Conservation (phyloP, 1,140 invertebrate species). For the Scaptomyza pallida region DNA sequence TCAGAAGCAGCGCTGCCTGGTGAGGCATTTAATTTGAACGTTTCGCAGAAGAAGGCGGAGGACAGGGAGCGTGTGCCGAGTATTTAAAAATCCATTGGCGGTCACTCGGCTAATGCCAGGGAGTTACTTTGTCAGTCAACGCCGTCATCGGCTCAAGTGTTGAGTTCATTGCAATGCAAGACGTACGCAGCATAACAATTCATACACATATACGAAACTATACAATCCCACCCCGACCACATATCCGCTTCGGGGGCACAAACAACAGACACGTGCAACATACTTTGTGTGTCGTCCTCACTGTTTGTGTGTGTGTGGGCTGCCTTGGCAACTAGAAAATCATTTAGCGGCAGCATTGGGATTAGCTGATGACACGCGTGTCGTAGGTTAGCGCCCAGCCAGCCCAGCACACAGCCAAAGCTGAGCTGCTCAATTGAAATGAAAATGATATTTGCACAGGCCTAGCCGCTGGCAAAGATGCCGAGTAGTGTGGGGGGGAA, state of each 20-base stretch:
- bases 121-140: conserved; percentile 74
- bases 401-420: conserved; percentile 31
- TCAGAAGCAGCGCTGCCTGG: conserved; percentile 34
- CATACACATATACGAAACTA: no score
- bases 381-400: conserved; percentile 58
- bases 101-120: conserved; percentile 68
- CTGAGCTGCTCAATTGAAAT: conserved; percentile 73
- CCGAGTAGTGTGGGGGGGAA: background rate
- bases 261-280: conserved; percentile 68
- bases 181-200: conserved; percentile 28
- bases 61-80: conserved; percentile 69
- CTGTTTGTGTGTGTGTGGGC: conserved; percentile 33
- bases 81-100: conserved; percentile 82
- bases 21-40: conserved; percentile 69
- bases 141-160: conserved; percentile 60
- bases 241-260: conserved; percentile 21
- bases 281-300: conserved; percentile 2
- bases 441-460: conserved; percentile 82
- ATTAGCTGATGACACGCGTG: conserved; percentile 80
- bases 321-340: conserved; percentile 71
- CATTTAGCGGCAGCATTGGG: conserved; percentile 71
- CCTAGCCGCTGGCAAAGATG: conserved; percentile 36
- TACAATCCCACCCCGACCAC: conserved; percentile 5
- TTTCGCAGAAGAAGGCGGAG: background rate
- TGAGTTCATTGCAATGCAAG: conserved; percentile 78